Percentiles rank a stretch among this genome's conserved stretches.
phyloP scores from a whole-genome alignment of 1,140 invertebrate species.

The Leptinotarsa texana region DNA sequence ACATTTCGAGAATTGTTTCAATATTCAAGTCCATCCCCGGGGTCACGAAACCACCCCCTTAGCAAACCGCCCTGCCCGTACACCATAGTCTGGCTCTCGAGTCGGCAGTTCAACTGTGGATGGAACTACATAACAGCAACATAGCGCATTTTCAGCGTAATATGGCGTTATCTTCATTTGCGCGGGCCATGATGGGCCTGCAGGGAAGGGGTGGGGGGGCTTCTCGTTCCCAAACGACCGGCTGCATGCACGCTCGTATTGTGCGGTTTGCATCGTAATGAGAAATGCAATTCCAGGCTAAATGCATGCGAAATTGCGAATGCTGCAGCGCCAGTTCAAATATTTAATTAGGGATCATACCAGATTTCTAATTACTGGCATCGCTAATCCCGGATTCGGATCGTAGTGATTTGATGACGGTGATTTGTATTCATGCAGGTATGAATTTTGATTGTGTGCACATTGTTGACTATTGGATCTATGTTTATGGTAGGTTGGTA shows the following conservation, averaged over 20 bases:
- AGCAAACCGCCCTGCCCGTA: background rate
- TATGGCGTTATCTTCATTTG: constrained; percentile 50
- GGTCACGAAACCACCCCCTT: too few relatives aligned
- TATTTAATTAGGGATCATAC: constrained; percentile 30
- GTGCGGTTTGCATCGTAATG: constrained; percentile 42
- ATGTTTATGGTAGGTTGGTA: background rate
- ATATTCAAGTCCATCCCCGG: too few relatives aligned
- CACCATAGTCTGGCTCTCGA: constrained; percentile 2
- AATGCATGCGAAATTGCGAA: constrained; percentile 23
- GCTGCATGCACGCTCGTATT: constrained; percentile 35
- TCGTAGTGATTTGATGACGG: background rate
- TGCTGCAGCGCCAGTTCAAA: constrained; percentile 26
- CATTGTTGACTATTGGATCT: background rate
- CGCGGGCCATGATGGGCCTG: constrained; percentile 38
- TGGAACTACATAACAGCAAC: constrained; percentile 38
- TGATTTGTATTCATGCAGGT: background rate
- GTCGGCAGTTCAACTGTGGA: constrained; percentile 19
- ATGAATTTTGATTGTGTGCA: constrained; percentile 3
- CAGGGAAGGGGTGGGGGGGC: constrained; percentile 18
- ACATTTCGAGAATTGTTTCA: too few relatives aligned
- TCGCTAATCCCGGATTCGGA: background rate
- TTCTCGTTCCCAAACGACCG: constrained; percentile 32
- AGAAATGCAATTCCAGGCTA: constrained; percentile 36
- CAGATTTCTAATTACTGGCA: background rate
- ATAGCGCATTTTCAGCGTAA: constrained; percentile 43